Evolutionary conservation across 37 sponge, comb jelly and placozoan species (phyloP).

Genomic region (Diacarnus erythraeanus): DNA sequence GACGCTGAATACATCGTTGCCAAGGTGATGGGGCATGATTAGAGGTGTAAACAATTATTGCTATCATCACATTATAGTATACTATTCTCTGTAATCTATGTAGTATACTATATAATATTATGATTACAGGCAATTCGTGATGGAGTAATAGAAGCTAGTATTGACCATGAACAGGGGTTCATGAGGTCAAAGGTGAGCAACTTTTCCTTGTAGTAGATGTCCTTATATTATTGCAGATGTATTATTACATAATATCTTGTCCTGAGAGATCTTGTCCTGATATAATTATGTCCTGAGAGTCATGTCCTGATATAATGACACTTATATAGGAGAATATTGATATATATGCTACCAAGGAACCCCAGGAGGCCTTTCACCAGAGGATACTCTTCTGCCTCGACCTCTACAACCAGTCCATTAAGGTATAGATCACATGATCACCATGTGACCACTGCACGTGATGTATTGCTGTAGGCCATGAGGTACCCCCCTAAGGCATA

Average conservation of each 20-base stretch:
- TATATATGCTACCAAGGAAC: conserved; percentile 90
- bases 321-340: conserved; percentile 77
- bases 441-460: background rate
- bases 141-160: conserved; percentile 91
- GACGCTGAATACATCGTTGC: conserved; percentile 98
- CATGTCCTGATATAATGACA: no score
- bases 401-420: conserved; percentile 91
- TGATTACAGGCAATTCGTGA: conserved; percentile 81
- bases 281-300: no score
- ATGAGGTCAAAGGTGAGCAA: conserved; percentile 79
- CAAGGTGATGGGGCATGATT: conserved; percentile 74
- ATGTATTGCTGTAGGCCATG: conserved; percentile 66
- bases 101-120: background rate
- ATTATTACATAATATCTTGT: no score
- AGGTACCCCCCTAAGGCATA: conserved; percentile 95
- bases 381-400: conserved; percentile 93
- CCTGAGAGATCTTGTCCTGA: no score
- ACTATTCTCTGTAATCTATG: background rate
- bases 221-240: background rate
- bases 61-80: background rate
- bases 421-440: conserved; percentile 42
- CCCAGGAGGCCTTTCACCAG: conserved; percentile 93
- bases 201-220: background rate
- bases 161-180: conserved; percentile 91
- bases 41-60: background rate